A percentile compares a stretch with the other conserved stretches of the same genome.
Conservation (phyloP, 2,888 invertebrate species). For the Trissonchulus sp. region DNA sequence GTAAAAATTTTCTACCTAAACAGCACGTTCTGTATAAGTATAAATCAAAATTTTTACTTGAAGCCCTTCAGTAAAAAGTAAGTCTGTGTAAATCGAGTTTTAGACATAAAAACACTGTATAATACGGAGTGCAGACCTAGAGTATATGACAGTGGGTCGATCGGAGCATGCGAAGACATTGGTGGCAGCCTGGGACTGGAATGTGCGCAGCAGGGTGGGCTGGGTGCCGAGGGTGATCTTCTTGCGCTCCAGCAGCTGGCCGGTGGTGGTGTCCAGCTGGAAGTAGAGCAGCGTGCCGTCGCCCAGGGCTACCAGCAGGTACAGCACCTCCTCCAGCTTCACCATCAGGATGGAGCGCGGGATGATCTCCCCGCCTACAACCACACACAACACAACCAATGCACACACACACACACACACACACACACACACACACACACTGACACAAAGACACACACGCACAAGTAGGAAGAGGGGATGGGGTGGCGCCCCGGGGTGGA, state of each 20-base stretch:
- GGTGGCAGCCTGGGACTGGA: conserved; percentile 64
- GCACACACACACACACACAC: no score
- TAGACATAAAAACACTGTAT: no score
- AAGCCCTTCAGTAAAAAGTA: no score
- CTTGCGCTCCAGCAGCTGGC: conserved; percentile 73
- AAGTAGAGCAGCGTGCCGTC: conserved; percentile 98
- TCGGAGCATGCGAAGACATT: conserved; percentile 99
- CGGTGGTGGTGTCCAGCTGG: conserved; percentile 63
- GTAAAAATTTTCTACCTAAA: no score
- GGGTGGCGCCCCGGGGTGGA: no score
- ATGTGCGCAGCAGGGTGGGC: conserved; percentile 83
- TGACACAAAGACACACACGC: no score
- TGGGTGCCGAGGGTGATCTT: conserved; percentile 95
- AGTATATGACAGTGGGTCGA: conserved; percentile 95
- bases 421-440: no score
- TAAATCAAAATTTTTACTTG: no score
- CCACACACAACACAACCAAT: background rate
- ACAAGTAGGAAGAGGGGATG: no score
- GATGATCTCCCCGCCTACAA: conserved; percentile 68
- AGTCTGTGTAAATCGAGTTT: no score
- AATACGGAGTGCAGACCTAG: conserved; percentile 51
- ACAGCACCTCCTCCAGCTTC: conserved; percentile 76
- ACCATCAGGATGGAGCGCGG: conserved; percentile 91
- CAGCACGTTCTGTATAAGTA: no score
- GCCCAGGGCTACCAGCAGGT: conserved; percentile 68